A percentile compares a stretch with the other conserved stretches of the same genome.
phyloP scores from a whole-genome alignment of 2,888 invertebrate genomes.

The Mythimna albipuncta region DNA sequence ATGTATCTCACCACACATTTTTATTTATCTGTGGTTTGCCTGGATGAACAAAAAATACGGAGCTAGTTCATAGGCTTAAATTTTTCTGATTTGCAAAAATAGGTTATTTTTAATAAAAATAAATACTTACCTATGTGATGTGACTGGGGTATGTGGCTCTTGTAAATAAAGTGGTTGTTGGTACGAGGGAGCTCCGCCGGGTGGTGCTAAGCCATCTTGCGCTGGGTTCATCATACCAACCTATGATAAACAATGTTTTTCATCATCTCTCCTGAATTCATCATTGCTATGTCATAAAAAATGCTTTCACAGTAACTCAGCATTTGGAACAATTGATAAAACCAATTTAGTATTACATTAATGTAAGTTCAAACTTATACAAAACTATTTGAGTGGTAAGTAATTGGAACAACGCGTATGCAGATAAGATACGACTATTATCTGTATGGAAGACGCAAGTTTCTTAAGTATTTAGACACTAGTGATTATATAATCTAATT shows the following conservation, averaged over 20 bases:
- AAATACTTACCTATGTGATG: slow-evolving; percentile 82
- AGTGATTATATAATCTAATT: slow-evolving; percentile 12
- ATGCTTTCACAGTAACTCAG: slow-evolving; percentile 8
- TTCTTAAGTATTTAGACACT: neutral
- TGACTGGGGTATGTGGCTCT: slow-evolving; percentile 88
- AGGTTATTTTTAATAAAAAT: slow-evolving; percentile 15
- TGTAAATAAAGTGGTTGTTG: slow-evolving; percentile 94
- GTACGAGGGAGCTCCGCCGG: slow-evolving; percentile 91
- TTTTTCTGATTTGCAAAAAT: slow-evolving; percentile 2
- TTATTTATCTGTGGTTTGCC: neutral
- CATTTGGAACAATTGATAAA: slow-evolving; percentile 2
- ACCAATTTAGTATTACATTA: slow-evolving; percentile 4
- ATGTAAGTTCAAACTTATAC: neutral
- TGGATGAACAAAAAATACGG: neutral
- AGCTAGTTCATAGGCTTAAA: neutral
- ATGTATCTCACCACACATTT: slow-evolving; percentile 1
- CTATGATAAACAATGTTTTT: slow-evolving; percentile 73
- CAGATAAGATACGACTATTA: slow-evolving; percentile 6
- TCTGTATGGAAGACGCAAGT: slow-evolving; percentile 17
- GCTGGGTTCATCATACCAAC: slow-evolving; percentile 92
- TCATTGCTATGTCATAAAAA: slow-evolving; percentile 4
- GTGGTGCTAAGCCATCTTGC: slow-evolving; percentile 91
- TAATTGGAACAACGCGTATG: slow-evolving; percentile 30
- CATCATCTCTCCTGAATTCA: slow-evolving; percentile 19
- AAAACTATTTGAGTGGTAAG: neutral